Evolutionary conservation across 2,888 invertebrate genomes (phyloP).

Genomic region (Sipunculus nudus): DNA sequence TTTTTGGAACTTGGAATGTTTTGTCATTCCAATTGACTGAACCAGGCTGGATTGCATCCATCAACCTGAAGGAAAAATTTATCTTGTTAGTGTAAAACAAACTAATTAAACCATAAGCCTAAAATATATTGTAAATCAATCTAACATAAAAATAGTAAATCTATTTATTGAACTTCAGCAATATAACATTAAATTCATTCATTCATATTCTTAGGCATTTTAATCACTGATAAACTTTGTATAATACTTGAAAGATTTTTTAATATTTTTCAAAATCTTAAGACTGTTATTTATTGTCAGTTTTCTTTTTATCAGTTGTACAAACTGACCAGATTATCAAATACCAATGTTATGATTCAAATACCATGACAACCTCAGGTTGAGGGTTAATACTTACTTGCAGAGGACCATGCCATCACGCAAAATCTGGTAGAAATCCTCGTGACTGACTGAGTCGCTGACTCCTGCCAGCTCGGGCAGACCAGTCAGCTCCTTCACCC

Average conservation of each 20-base stretch:
- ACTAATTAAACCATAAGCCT: no score
- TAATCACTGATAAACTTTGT: neutral
- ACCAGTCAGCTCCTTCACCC: conserved; percentile 28
- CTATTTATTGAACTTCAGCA: neutral
- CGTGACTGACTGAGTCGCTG: conserved; percentile 9
- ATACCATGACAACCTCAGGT: neutral
- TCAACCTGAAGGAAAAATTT: conserved; percentile 28
- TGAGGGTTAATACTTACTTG: conserved; percentile 23
- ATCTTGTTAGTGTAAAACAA: no score
- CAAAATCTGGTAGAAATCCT: conserved; percentile 29
- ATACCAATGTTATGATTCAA: neutral
- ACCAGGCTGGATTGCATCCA: conserved; percentile 36
- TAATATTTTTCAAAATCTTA: neutral
- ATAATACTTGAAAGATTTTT: neutral
- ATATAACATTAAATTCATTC: neutral
- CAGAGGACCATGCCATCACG: conserved; percentile 33
- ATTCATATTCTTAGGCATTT: no score
- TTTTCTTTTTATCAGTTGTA: neutral
- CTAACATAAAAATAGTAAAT: neutral
- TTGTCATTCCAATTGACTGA: conserved; percentile 37
- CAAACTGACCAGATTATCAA: no score
- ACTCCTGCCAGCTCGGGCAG: conserved; percentile 19
- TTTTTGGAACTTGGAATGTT: conserved; percentile 38
- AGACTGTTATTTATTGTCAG: neutral
- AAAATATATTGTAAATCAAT: neutral